These are phyloP conservation scores for Phymanthus crucifer DNA, from an alignment of 92 coral and sea anemone species.

Conservation along the genomic window DNA sequence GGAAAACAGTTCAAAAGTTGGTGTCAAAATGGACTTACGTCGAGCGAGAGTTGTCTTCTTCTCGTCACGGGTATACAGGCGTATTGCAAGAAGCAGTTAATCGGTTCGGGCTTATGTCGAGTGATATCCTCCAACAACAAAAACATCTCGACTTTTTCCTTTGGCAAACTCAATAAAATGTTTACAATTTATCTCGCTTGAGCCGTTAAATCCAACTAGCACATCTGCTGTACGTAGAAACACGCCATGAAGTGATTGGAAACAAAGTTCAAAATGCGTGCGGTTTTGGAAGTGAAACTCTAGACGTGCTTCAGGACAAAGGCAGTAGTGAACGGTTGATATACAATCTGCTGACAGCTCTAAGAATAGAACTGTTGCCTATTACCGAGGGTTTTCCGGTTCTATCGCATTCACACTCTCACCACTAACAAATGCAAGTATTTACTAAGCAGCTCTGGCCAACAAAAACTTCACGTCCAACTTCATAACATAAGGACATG, in stretches of 20 bases:
- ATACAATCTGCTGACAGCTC: constrained; percentile 26
- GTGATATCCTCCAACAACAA: neutral
- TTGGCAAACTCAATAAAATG: neutral
- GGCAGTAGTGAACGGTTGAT: neutral
- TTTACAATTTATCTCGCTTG: neutral
- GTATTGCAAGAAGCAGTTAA: neutral
- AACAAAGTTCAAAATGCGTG: neutral
- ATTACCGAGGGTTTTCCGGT: neutral
- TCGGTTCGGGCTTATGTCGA: neutral
- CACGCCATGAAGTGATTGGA: neutral
- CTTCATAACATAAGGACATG: neutral
- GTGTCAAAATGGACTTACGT: neutral
- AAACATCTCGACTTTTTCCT: constrained; percentile 4
- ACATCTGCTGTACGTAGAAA: neutral
- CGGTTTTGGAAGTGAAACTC: constrained; percentile 8
- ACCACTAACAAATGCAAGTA: neutral
- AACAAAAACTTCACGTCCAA: neutral
- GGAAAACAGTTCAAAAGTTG: neutral
- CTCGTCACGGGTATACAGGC: neutral
- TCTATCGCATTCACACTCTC: neutral
- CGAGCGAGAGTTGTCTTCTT: neutral
- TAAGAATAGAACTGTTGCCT: neutral
- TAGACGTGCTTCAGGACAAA: constrained; percentile 6
- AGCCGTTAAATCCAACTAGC: neutral
- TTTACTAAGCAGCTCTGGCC: neutral